Base-by-base conservation (phyloP, 2,113 vertebrate species). In the Sinocyclocheilus maitianheensis region DNA sequence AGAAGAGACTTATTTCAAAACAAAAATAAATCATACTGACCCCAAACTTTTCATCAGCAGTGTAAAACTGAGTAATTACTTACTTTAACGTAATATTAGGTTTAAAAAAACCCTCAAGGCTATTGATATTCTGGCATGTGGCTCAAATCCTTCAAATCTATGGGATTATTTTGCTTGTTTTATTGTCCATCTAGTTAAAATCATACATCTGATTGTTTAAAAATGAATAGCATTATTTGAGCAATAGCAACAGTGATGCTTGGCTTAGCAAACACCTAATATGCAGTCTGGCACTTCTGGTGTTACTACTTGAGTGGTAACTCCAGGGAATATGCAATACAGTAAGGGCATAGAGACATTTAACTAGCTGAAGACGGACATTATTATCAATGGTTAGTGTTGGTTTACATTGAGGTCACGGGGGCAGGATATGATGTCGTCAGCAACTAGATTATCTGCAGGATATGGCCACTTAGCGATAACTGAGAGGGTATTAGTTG, bases 381-480 rank as follows among this genome's bases (percentile, higher is more conserved):
- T 79, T 30, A 58, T 37, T 55, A 53, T 81, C 76, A 51, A 67
- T 75, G 40, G 13, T 80, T 80, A 75, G 86, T 87, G 26, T 87
- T 84, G 77, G 83, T 80, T 87, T 87, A 81, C 86, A 76, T 18
- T 10, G 67, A 60, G 77, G 84, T 60, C 58, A 69, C 0, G 16
- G 76, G 26, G 40, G 1, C 63, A 34, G 69, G 81, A 87, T 53
- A 14, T 74, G 76, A 72, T 87, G 77, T 76, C 5, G 14, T 84
- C 69, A 86, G 40, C 18, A 62, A 74, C 75, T 79, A 65, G 65
- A 87, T 84, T 26, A 84, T 55, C 67, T 53, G 51, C 83, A 80
- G 67, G 83, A 87, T 30, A 81, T 55, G 78, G 77, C 48, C 81
- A 84, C 69, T 81, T 62, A 77, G 76, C n/a, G 34, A 55, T 51